phyloP scores from a whole-genome alignment of 2,888 invertebrate genomes.

The Beris chalybata region DNA sequence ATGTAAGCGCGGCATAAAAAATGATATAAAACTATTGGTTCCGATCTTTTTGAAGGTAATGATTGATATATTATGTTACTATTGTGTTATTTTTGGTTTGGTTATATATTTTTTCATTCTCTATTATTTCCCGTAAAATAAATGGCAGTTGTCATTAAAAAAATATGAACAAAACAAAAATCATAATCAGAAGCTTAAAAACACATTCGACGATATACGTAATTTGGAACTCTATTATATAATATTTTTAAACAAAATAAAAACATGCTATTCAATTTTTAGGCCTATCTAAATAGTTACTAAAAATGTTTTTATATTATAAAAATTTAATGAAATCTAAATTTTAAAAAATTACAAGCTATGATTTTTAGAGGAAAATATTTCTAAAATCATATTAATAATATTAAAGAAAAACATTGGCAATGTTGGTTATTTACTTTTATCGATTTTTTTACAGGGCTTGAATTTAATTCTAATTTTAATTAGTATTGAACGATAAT shows the following conservation, averaged over 20 bases:
- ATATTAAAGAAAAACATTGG: slow-evolving; percentile 8
- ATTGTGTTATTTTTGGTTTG: too few relatives aligned
- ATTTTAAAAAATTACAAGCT: not conserved
- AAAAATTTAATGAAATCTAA: slow-evolving; percentile 8
- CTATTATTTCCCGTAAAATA: not conserved
- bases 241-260: slow-evolving; percentile 26
- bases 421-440: slow-evolving; percentile 15
- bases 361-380: not conserved
- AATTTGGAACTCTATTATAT: slow-evolving; percentile 41
- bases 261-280: slow-evolving; percentile 25
- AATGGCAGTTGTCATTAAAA: not conserved
- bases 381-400: slow-evolving; percentile 5
- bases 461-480: slow-evolving; percentile 6
- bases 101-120: not conserved
- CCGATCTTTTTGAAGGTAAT: too few relatives aligned
- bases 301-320: slow-evolving; percentile 21
- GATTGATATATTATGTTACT: too few relatives aligned
- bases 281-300: slow-evolving; percentile 27
- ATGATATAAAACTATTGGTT: too few relatives aligned
- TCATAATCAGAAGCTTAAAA: slow-evolving; percentile 30
- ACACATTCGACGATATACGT: slow-evolving; percentile 43
- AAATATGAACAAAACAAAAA: slow-evolving; percentile 6
- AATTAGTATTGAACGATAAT: not conserved
- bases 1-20: too few relatives aligned
- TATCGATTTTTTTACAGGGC: slow-evolving; percentile 20